Evolutionary conservation across 2,113 vertebrate species (phyloP).

Genomic region (Brevimyrus niger): DNA sequence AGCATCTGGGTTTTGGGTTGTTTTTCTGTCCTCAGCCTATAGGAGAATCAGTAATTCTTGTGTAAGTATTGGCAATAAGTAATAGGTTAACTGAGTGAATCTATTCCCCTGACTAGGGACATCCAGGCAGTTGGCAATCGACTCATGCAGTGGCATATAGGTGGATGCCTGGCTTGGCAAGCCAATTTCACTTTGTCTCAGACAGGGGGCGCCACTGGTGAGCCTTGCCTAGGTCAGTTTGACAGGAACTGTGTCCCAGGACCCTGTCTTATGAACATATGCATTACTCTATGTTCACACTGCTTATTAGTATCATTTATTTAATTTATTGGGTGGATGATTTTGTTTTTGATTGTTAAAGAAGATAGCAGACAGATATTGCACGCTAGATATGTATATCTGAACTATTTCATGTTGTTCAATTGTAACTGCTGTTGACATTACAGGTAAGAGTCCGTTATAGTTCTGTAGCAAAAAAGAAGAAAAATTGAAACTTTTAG

Average conservation of each 20-base stretch:
- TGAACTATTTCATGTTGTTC: neutral
- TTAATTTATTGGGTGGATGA: neutral
- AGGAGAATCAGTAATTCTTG: neutral
- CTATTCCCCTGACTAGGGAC: neutral
- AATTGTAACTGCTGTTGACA: neutral
- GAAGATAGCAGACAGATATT: neutral
- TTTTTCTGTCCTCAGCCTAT: neutral
- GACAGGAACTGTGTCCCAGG: neutral
- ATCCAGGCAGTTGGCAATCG: neutral
- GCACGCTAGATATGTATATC: neutral
- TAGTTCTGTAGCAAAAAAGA: neutral
- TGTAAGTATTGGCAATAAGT: neutral
- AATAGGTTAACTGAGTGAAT: neutral
- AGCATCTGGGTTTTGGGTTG: neutral
- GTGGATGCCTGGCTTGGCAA: neutral
- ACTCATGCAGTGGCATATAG: neutral
- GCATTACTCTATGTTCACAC: neutral
- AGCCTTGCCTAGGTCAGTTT: neutral
- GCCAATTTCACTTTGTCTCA: neutral
- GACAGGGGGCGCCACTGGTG: neutral
- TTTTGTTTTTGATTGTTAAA: neutral
- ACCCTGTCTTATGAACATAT: neutral
- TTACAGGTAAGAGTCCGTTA: neutral
- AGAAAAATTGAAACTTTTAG: neutral
- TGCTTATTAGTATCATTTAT: neutral